Evolutionary conservation across 1,140 invertebrate genomes (phyloP), one percentile per base, ranked within the genome.

Genomic region (Lordiphosa stackelbergi): DNA sequence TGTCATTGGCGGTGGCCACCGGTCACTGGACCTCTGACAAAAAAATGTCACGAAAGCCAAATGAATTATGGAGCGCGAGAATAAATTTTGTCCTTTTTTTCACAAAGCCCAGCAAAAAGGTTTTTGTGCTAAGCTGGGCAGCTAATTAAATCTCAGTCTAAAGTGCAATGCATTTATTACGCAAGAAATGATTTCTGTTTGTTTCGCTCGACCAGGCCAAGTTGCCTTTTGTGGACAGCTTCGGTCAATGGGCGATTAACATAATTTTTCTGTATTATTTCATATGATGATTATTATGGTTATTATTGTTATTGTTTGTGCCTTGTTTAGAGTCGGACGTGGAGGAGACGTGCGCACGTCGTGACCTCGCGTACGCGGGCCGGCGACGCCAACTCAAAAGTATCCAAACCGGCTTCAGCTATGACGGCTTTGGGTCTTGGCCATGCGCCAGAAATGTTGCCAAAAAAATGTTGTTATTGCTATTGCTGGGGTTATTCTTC

Each of bases 261-360:
- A 79, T 79, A 79, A 79, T 81, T 68, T 75, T 74, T 65, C 53
- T 68, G 65, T 75, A 81, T 75, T 83, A 81, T 75, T 83, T 61
- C 66, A 71, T 70, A 61, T 60, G 43, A 66, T 60, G 60, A 56
- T 71, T 62, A 71, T 75, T 75, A 81, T 72, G 58, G 47, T 48
- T 53, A 62, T 72, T 66, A 70, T 79, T 52, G 48, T 47, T 46
- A 51, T 51, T 68, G 40, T 55, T 68, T 62, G 56, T 38, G 66
- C 66, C 57, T 75, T 70, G 55, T 75, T 75, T 70, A 13, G 72
- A 36, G 48, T 46, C 43, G 11, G 10, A 40, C 10, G 28, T 31
- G 28, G 28, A 31, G 28, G 55, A 54, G 69, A 66, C 53, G 56
- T 53, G 70, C 58, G 70, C 58, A 62, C 53, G 59, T 69, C 46